A percentile compares a stretch with the other conserved stretches of the same genome.
These are phyloP conservation scores for Drosophila kikkawai DNA, from an alignment of 1,140 invertebrate species.

Conservation along the genomic window DNA sequence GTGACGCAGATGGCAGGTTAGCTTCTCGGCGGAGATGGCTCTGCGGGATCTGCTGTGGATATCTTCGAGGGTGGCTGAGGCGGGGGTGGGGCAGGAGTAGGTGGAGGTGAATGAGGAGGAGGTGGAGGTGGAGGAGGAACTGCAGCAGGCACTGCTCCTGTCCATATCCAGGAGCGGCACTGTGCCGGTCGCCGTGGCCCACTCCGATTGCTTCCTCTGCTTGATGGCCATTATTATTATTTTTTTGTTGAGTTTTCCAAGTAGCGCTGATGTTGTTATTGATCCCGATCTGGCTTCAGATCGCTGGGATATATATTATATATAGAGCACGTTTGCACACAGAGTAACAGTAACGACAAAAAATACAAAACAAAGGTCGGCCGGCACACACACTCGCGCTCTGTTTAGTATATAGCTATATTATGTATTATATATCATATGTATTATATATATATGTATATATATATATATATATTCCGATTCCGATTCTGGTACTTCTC, in stretches of 20 bases:
- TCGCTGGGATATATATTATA: conserved; percentile 3
- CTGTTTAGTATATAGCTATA: conserved; percentile 20
- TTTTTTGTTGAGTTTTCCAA: not conserved
- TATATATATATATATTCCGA: conserved; percentile 25
- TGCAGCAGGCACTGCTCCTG: conserved; percentile 11
- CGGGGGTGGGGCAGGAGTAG: not conserved
- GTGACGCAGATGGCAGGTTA: conserved; percentile 50
- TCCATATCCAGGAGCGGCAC: conserved; percentile 49
- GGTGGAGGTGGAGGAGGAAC: not conserved
- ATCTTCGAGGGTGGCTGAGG: not conserved
- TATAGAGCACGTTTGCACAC: conserved; percentile 32
- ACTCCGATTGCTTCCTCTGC: conserved; percentile 39
- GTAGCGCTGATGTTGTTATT: not conserved
- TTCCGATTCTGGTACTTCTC: conserved; percentile 38
- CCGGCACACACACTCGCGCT: conserved; percentile 36
- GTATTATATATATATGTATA: conserved; percentile 23
- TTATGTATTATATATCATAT: conserved; percentile 20
- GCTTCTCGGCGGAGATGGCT: conserved; percentile 3
- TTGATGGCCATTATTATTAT: conserved; percentile 58
- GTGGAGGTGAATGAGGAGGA: not conserved
- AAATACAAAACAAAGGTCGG: conserved; percentile 46
- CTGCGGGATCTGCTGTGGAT: conserved; percentile 20
- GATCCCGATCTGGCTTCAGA: conserved; percentile 19
- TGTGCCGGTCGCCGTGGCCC: conserved; percentile 69
- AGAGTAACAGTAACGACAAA: conserved; percentile 28